Evolutionary conservation across 2,888 invertebrate genomes (phyloP).

Genomic region (Erynnis tages): DNA sequence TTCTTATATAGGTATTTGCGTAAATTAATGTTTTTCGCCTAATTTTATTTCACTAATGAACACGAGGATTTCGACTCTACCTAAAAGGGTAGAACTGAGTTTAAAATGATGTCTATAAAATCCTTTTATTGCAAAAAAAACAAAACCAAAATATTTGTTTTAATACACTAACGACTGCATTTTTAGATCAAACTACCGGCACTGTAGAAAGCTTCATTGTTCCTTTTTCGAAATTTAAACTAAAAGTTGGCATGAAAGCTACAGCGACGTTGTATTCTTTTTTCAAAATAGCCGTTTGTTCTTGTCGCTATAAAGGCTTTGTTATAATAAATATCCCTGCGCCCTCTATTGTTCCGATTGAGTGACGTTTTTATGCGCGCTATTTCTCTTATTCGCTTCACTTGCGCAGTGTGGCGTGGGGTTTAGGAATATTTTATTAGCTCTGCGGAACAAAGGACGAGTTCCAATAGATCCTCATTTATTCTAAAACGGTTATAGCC

Average conservation of each 20-base stretch:
- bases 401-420: slow-evolving; percentile 4
- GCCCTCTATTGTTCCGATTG: slow-evolving; percentile 20
- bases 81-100: neutral
- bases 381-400: slow-evolving; percentile 21
- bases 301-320: slow-evolving; percentile 23
- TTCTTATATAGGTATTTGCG: too few relatives aligned
- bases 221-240: slow-evolving; percentile 18
- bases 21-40: too few relatives aligned
- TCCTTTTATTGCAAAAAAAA: too few relatives aligned
- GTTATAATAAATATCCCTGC: slow-evolving; percentile 24
- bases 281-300: slow-evolving; percentile 26
- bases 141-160: too few relatives aligned
- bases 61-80: too few relatives aligned
- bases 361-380: slow-evolving; percentile 25
- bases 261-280: slow-evolving; percentile 13
- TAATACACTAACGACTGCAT: too few relatives aligned
- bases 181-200: slow-evolving; percentile 1
- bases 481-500: too few relatives aligned
- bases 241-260: slow-evolving; percentile 22
- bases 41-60: too few relatives aligned
- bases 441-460: too few relatives aligned
- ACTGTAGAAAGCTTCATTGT: neutral
- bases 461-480: too few relatives aligned
- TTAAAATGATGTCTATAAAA: too few relatives aligned
- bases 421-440: slow-evolving; percentile 10